Evolutionary conservation across 2,888 invertebrate species (phyloP), one percentile per base, ranked within the genome.

Genomic region (Pegoplata infirma): DNA sequence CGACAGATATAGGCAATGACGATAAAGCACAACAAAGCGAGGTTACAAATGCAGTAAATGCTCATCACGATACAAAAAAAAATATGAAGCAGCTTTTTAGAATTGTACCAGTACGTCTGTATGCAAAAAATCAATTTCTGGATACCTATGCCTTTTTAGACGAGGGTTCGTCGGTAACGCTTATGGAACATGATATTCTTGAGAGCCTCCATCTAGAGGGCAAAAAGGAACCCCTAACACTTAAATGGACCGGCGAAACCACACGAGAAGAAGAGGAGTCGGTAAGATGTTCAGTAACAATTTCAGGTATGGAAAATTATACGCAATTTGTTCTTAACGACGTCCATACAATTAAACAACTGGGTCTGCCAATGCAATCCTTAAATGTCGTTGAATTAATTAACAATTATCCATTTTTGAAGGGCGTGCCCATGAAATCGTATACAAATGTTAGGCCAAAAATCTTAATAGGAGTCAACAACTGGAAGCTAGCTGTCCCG

Each of bases 401-500:
- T 4, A 55, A 56, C 7, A 14, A 17, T 7, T 8, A 53, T n/a
- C 49, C 28, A 1, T 55, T 17, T 17, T 25, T 67, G 12, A 46
- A 7, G 0, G 61, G 67, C 0, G 14, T 64, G 2, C 74, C 74
- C 1, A 40, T 58, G 0, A n/a, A 14, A 12, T 61, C 61, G 2
- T 69, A 63, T 14, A 10, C 49, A 16, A 63, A 69, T 6, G 64
- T 25, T 6, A 73, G 16, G 47, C 78, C 66, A 5, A 55, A 17
- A 12, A 61, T 74, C 6, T 44, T 77, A 23, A 77, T 77, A 1
- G 78, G 69, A 0, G 19, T 47, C 2, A 40, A 67, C 36, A 67
- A 73, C 23, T 73, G 67, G 77, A 77, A 67, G 21, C 32, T 72
- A 8, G 72, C 77, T 1, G 40, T 67, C 0, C 72, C 67, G n/a